These are phyloP conservation scores for Myrmecophaga tridactyla DNA, from an alignment of 2,113 vertebrate genomes.

Conservation along the genomic window DNA sequence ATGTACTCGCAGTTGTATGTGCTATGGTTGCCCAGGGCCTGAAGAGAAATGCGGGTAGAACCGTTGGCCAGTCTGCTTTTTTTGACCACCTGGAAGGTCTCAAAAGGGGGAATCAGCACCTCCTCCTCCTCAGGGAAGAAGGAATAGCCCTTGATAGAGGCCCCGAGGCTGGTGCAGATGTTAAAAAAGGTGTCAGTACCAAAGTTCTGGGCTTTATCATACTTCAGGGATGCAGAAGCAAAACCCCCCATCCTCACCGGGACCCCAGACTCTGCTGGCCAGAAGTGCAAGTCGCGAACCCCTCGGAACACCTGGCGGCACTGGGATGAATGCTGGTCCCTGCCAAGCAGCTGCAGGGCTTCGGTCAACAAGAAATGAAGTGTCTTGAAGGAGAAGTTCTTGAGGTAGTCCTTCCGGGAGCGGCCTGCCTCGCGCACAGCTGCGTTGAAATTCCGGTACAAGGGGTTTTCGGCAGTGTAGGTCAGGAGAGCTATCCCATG, in stretches of 20 bases:
- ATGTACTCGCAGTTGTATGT: constrained; percentile 77
- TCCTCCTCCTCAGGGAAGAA: constrained; percentile 75
- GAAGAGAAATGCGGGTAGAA: constrained; percentile 49
- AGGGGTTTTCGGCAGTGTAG: constrained; percentile 78
- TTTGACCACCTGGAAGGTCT: constrained; percentile 71
- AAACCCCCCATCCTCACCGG: constrained; percentile 72
- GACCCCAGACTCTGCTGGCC: accelerated
- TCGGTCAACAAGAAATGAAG: constrained; percentile 81
- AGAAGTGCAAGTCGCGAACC: constrained; percentile 62
- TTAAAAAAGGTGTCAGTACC: constrained; percentile 78
- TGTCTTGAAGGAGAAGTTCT: constrained; percentile 74
- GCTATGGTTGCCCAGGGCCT: constrained; percentile 42
- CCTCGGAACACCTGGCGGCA: constrained; percentile 75
- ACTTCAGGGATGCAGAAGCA: constrained; percentile 51
- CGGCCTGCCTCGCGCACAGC: constrained; percentile 68
- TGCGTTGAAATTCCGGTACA: constrained; percentile 73
- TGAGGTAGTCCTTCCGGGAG: constrained; percentile 67
- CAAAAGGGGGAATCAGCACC: constrained; percentile 76
- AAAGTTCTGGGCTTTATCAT: constrained; percentile 27
- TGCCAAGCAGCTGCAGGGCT: constrained; percentile 68
- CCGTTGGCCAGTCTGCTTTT: accelerated
- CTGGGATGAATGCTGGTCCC: accelerated
- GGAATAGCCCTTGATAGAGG: constrained; percentile 63
- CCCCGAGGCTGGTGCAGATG: constrained; percentile 74
- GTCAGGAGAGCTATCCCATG: constrained; percentile 78